Base-by-base conservation (phyloP, 1,140 invertebrate genomes). In the Parapsyche elsis region DNA sequence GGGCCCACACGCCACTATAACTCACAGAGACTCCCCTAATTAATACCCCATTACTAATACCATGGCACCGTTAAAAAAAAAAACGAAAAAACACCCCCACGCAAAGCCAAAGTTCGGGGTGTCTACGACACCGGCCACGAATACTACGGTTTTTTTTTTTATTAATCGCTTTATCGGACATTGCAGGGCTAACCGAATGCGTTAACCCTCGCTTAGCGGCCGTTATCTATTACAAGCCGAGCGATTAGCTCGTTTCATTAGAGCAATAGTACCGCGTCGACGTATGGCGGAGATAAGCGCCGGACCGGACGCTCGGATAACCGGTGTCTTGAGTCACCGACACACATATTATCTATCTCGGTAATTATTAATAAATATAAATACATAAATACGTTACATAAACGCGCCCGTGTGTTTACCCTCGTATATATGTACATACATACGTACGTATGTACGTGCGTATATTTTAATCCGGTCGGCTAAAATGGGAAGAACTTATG, bases 1-100 rank as follows among this genome's bases (percentile, higher is more conserved):
- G 71, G 78, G 81, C 44, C 57, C 78, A 73, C 9, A 78, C 49
- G 75, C 26, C 46, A 0, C 76, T 46, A 74, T 71, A 53, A 77
- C 76, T 21, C 74, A 67, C 64, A 1, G 14, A 24, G 19, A 26
- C 64, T 1, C 21, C 21, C 24, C 64, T 30, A 30, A 26, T 30
- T 67, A 67, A 26, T 9, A 24, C 21, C 19, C 64, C 24, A 23
- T n/a, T 5, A 23, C 4, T 16, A 24, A 23, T 24, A 21, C 12
- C 4, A 64, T 5, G 21, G 59, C 21, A 64, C 0, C 14, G n/a
- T n/a, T n/a, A n/a, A n/a, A n/a, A n/a, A n/a, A n/a, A n/a, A n/a
- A n/a, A n/a, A n/a, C 64, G 23, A 61, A 61, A 24, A 2, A 2
- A 9, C 59, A 21, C 21, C n/a, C 2, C 49, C 16, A 14, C 59